These are phyloP conservation scores for Chironomus striatipennis DNA, from an alignment of 1,140 invertebrate species.

Conservation along the genomic window DNA sequence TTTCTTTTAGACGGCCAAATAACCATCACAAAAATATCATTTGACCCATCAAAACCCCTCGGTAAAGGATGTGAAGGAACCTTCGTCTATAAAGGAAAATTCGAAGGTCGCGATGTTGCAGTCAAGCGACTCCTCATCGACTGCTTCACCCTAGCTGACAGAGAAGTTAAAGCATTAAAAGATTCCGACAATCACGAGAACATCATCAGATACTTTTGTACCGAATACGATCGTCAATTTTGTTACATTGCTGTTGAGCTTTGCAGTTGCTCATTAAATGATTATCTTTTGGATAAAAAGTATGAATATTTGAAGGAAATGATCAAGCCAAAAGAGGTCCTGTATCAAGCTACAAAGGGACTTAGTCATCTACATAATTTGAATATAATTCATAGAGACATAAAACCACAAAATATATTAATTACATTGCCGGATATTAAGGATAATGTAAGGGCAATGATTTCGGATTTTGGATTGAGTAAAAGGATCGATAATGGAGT, in stretches of 20 bases:
- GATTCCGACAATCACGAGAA: slow-evolving; percentile 95
- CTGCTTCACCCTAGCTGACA: slow-evolving; percentile 90
- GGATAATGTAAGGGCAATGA: slow-evolving; percentile 82
- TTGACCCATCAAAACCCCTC: slow-evolving; percentile 72
- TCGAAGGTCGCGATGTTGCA: slow-evolving; percentile 87
- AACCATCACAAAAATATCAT: slow-evolving; percentile 84
- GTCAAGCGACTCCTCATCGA: slow-evolving; percentile 92
- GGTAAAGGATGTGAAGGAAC: slow-evolving; percentile 98
- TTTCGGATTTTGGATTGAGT: slow-evolving; percentile 97
- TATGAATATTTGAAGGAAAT: slow-evolving; percentile 44
- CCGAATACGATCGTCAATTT: slow-evolving; percentile 76
- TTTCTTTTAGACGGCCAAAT: slow-evolving; percentile 67
- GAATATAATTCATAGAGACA: slow-evolving; percentile 94
- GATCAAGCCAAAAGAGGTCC: slow-evolving; percentile 59
- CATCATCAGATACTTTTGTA: slow-evolving; percentile 88
- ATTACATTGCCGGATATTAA: slow-evolving; percentile 66
- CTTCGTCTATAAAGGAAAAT: slow-evolving; percentile 87
- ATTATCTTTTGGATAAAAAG: slow-evolving; percentile 74
- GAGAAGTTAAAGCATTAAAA: slow-evolving; percentile 88
- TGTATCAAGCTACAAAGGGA: slow-evolving; percentile 80
- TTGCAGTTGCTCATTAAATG: slow-evolving; percentile 87
- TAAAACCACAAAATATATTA: slow-evolving; percentile 97
- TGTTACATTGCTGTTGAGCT: slow-evolving; percentile 95
- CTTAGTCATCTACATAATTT: slow-evolving; percentile 90
- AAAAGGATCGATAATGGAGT: slow-evolving; percentile 88